phyloP scores from a whole-genome alignment of 2,888 invertebrate genomes.

The Drosophila picticornis region DNA sequence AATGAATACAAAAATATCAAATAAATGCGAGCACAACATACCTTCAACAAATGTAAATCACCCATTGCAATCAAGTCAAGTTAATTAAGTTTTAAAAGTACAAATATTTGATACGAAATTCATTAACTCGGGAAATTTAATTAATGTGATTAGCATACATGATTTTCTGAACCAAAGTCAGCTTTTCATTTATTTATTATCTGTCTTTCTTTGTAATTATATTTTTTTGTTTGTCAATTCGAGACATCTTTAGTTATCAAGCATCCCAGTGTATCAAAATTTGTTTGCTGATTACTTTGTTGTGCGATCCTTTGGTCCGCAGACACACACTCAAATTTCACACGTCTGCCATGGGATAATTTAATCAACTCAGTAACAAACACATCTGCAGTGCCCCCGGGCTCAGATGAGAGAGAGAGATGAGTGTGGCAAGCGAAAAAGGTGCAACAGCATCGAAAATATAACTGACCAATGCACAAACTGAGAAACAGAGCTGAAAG shows the following conservation, averaged over 20 bases:
- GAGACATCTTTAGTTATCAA: neutral
- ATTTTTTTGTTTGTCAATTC: neutral
- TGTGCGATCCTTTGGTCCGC: conserved; percentile 19
- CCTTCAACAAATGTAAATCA: neutral
- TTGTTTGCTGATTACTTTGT: conserved; percentile 61
- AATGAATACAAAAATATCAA: neutral
- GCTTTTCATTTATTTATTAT: neutral
- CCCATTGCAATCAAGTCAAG: neutral
- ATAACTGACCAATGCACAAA: conserved; percentile 52
- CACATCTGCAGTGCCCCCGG: conserved; percentile 54
- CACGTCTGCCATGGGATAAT: conserved; percentile 72
- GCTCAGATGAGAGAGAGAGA: conserved; percentile 1
- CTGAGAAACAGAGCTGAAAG: conserved; percentile 15
- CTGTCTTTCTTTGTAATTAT: too few species aligned
- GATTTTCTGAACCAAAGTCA: neutral
- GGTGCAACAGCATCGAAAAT: conserved; percentile 40
- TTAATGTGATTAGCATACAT: neutral
- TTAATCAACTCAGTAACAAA: conserved; percentile 73
- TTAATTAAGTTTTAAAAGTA: neutral
- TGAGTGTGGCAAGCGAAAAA: conserved; percentile 13
- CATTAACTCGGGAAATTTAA: neutral
- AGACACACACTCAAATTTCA: conserved; percentile 40
- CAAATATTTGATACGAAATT: neutral
- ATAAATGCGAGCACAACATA: neutral
- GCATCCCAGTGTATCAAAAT: conserved; percentile 8